Evolutionary conservation across 2,113 vertebrate species (phyloP).

Genomic region (Psophia crepitans): DNA sequence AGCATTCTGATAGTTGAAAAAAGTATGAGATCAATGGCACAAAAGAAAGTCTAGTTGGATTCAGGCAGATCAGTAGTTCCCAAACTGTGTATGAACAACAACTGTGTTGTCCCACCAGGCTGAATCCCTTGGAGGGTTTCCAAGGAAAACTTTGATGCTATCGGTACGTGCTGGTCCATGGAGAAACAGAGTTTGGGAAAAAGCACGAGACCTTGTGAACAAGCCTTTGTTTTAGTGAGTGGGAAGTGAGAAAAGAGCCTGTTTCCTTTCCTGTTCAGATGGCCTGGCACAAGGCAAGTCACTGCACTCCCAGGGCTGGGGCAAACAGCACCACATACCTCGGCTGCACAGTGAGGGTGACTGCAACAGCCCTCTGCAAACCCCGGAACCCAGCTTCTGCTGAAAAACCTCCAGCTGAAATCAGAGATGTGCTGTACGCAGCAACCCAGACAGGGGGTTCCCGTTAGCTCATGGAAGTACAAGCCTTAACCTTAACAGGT

Average conservation of each 20-base stretch:
- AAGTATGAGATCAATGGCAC: not conserved
- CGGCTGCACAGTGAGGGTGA: rapidly evolving
- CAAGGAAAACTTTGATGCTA: slow-evolving; percentile 45
- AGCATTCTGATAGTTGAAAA: not conserved
- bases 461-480: not conserved
- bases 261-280: not conserved
- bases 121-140: slow-evolving; percentile 26
- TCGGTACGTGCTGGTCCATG: not conserved
- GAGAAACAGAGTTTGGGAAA: not conserved
- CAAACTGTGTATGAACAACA: not conserved
- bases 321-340: rapidly evolving
- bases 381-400: not conserved
- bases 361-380: not conserved
- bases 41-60: not conserved
- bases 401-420: not conserved
- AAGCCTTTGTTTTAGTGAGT: slow-evolving; percentile 18
- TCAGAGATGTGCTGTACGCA: not conserved
- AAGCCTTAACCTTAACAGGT: not conserved
- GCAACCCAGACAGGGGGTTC: rapidly evolving
- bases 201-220: not conserved
- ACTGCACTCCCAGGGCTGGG: not conserved
- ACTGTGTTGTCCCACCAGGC: not conserved
- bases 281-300: not conserved
- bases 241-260: not conserved
- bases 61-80: not conserved